A percentile compares a stretch with the other conserved stretches of the same genome.
phyloP scores from a whole-genome alignment of 2,888 invertebrate species.

The Leucophenga montana region DNA sequence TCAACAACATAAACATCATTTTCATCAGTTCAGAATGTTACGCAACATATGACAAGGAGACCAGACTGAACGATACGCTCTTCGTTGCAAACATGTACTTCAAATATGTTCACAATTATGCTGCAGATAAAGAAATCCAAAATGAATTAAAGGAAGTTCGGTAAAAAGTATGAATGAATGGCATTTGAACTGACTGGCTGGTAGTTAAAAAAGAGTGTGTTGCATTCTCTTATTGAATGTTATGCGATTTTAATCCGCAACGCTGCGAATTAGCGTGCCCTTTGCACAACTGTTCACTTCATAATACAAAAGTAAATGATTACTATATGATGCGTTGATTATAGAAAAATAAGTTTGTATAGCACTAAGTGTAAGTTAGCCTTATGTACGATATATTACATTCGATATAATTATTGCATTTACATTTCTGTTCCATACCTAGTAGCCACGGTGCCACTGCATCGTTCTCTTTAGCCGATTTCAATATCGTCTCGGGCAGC shows the following conservation, averaged over 20 bases:
- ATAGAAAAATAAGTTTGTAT: too few relatives aligned
- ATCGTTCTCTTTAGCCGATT: constrained; percentile 96
- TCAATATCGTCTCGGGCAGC: constrained; percentile 97
- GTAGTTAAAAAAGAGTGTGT: neutral
- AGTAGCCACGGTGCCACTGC: constrained; percentile 99
- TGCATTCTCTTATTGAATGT: constrained; percentile 15
- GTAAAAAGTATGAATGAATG: neutral
- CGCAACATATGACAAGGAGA: constrained; percentile 62
- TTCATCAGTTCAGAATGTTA: constrained; percentile 31
- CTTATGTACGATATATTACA: neutral
- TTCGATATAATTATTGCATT: constrained; percentile 70
- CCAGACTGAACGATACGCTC: neutral
- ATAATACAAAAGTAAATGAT: too few relatives aligned
- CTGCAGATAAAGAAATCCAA: constrained; percentile 10
- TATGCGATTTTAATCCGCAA: constrained; percentile 29
- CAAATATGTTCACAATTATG: constrained; percentile 67
- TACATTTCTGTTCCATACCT: constrained; percentile 81
- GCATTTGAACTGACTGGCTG: constrained; percentile 43
- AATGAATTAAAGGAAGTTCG: too few relatives aligned
- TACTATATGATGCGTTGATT: neutral
- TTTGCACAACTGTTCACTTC: constrained; percentile 11
- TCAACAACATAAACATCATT: neutral
- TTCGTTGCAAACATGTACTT: constrained; percentile 44
- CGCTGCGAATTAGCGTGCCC: constrained; percentile 22
- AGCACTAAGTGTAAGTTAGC: too few relatives aligned